Evolutionary conservation across 2,113 vertebrate genomes (phyloP), one percentile per base, ranked within the genome.

Genomic region (Hassar affinis): DNA sequence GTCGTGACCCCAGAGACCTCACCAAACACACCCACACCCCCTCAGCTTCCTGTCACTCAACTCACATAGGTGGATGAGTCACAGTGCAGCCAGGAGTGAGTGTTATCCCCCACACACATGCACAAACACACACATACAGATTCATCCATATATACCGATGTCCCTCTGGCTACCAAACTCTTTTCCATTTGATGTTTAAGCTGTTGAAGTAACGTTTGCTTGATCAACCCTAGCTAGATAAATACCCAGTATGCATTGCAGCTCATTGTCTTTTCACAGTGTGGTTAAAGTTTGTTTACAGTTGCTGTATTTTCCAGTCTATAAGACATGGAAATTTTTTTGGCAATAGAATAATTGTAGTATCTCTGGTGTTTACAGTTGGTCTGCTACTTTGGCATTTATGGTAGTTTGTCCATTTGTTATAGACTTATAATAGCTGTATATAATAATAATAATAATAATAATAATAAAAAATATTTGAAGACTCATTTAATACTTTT

Each of bases 81-180:
- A n/a, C 79, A 80, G 79, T 42, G 56, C 49, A 56, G 79, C 35
- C 49, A 52, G 47, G 64, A 81, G 33, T 81, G 78, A 79, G 42
- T 64, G 59, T 59, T 10, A 0, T 45, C 6, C 35, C 5, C 56
- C 12, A 14, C 49, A 14, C 49, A 14, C 49, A 15, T 22, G 0
- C 78, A 56, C 79, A 57, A 15, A 56, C 61, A 52, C 38, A 18
- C 61, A n/a, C 71, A 62, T n/a, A 79, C 56, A 25, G 35, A 42
- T 14, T 6, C 83, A 59, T 42, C 12, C 35, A 25, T 10, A 10
- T 17, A 42, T 9, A 38, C 64, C 22, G 2, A 42, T 6, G 20
- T 72, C 42, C 69, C 20, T 72, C 69, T 27, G 42, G 69, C 25
- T 45, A 8, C 69, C 42, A 47, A n/a, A 72, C 2, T 71, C 38